phyloP scores from a whole-genome alignment of 2,888 invertebrate species.

The Clostera curtula region DNA sequence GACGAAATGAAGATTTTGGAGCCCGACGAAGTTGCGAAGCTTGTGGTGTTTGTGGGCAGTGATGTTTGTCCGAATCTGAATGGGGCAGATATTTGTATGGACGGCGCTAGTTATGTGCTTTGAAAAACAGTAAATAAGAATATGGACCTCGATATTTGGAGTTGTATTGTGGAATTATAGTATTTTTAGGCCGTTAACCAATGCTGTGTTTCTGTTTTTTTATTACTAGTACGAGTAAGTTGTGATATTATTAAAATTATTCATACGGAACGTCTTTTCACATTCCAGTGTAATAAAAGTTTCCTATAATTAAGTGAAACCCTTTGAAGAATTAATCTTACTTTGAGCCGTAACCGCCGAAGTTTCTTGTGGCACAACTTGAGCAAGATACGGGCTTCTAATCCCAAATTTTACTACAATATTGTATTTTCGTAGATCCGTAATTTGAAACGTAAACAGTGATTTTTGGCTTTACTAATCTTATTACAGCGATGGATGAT shows the following conservation, averaged over 20 bases:
- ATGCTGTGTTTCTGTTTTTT: too few species aligned
- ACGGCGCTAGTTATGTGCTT: constrained; percentile 13
- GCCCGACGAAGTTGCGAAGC: constrained; percentile 38
- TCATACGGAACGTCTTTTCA: too few species aligned
- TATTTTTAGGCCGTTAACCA: too few species aligned
- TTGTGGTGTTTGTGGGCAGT: constrained; percentile 41
- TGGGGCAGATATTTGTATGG: constrained; percentile 32
- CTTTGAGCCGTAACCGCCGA: not conserved
- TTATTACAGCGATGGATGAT: too few species aligned
- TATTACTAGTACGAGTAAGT: too few species aligned
- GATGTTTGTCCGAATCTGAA: constrained; percentile 37
- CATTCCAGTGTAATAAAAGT: too few species aligned
- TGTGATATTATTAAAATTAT: too few species aligned
- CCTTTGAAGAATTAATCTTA: not conserved
- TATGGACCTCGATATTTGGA: too few species aligned
- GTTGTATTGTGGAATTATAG: too few species aligned
- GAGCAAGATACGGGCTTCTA: not conserved
- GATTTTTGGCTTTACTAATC: too few species aligned
- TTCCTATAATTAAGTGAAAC: not conserved
- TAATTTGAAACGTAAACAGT: too few species aligned
- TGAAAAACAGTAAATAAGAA: too few species aligned
- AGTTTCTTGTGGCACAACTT: not conserved
- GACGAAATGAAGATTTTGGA: constrained; percentile 27
- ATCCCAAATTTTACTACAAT: not conserved
- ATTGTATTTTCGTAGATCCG: not conserved